Percentiles rank a stretch among this genome's conserved stretches.
Evolutionary conservation across 2,797 vertebrate species (phyloP).

Genomic region (Lindbergichthys nudifrons): DNA sequence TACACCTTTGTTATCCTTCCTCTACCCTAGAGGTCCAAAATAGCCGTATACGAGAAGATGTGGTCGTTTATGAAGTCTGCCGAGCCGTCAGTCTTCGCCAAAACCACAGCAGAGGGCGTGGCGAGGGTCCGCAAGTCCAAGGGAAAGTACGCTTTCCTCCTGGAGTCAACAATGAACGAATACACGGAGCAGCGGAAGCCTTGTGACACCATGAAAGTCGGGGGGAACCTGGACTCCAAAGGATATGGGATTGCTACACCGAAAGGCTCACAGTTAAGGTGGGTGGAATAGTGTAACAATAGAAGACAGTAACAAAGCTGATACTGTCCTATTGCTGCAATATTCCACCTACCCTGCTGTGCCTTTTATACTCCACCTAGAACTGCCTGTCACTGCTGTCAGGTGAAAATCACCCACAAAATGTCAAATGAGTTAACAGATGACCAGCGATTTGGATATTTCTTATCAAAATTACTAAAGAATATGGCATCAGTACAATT

Average conservation of each 20-base stretch:
- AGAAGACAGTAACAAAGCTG: slow-evolving; percentile 74
- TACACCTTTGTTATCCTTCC: slow-evolving; percentile 9
- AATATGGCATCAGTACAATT: background rate
- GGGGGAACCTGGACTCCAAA: slow-evolving; percentile 99
- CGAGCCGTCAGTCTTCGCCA: slow-evolving; percentile 97
- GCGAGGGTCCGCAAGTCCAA: slow-evolving; percentile 98
- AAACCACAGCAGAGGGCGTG: slow-evolving; percentile 96
- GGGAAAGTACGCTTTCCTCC: slow-evolving; percentile 98
- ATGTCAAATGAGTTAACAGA: background rate
- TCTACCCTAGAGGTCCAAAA: slow-evolving; percentile 94
- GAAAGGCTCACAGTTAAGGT: slow-evolving; percentile 99
- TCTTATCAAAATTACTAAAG: background rate
- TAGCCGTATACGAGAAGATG: slow-evolving; percentile 99
- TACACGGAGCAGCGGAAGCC: slow-evolving; percentile 99
- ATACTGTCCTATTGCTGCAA: slow-evolving; percentile 95
- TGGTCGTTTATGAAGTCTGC: slow-evolving; percentile 99
- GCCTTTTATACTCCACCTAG: slow-evolving; percentile 84
- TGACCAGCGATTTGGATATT: background rate
- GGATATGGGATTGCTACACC: slow-evolving; percentile 99
- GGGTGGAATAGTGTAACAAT: slow-evolving; percentile 99
- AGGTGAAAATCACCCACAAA: slow-evolving; percentile 47
- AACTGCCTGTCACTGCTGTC: slow-evolving; percentile 66
- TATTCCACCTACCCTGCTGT: slow-evolving; percentile 99
- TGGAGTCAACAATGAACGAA: slow-evolving; percentile 99
- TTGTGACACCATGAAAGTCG: slow-evolving; percentile 99